Evolutionary conservation across 1,140 invertebrate genomes (phyloP), one percentile per base, ranked within the genome.

Genomic region (Euglossa dilemma): DNA sequence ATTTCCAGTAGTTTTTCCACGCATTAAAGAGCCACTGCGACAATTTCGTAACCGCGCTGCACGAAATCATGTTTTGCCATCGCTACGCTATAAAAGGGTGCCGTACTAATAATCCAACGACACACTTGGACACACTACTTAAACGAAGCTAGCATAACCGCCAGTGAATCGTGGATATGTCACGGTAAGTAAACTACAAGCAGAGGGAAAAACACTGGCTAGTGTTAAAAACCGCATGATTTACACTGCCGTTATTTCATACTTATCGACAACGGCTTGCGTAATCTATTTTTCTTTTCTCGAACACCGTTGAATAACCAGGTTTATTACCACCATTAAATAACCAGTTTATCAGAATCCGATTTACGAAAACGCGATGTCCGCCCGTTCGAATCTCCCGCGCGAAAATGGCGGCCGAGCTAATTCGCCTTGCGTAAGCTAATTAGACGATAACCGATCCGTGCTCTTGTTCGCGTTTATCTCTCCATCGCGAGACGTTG

Each of bases 341-440:
- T 28, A 28, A 71, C 54, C 23, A 12, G 16, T 57, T n/a, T 25
- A 54, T 71, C 16, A 2, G 18, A n/a, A 23, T n/a, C 23, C 9
- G 23, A 73, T 73, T 47, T 45, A 47, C n/a, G n/a, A n/a, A n/a
- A n/a, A n/a, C 28, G 12, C 45, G 18, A 28, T 11, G 4, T 61
- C 4, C 36, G 36, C 36, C 36, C 36, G 36, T 36, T 36, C 4
- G 36, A 36, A 36, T 36, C 36, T 1, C 36, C 36, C 36, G 36
- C 36, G 36, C 36, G 45, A 63, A 61, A 43, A 56, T 23, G 25
- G 28, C 11, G 18, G 36, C 14, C 69, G 5, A 5, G 25, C 11
- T 73, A 80, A 73, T 52, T 80, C 73, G 11, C 14, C 45, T 80
- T 63, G 28, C 57, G 70, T 23, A 74, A 74, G 36, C 23, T 67